Base-by-base conservation (phyloP, 2,113 vertebrate genomes). In the Hyperoodon ampullatus region DNA sequence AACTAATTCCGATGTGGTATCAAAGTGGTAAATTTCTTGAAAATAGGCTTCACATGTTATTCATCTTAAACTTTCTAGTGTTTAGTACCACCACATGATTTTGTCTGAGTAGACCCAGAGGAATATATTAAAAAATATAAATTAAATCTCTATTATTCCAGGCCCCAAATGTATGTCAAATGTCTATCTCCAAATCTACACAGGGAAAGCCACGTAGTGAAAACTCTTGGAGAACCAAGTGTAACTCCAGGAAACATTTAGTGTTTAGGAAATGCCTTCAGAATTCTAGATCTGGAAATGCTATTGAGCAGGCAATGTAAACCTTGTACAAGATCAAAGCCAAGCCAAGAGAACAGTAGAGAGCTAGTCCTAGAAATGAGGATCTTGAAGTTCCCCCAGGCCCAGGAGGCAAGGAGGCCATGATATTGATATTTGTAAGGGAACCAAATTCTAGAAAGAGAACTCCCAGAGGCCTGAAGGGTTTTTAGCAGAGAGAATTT, bases 71-170 rank as follows among this genome's bases (percentile, higher is more conserved):
- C 60, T 80, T 16, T n/a, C 53, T 58, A 81, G 60, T 86, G 28
- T 75, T 23, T 88, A 39, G 50, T 83, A 44, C 74, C 8, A 80
- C 18, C 1, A 2, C 18, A 16, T 42, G 53, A 82, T 86, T 94
- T 96, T 70, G 44, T 93, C 66, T 72, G 35, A 96, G 83, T 71
- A 86, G 53, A 66, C 10, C 60, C 66, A 93, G 33, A 93, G 33
- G 66, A 84, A 88, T 94, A 90, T 90, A 74, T 94, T 92, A 70
- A 90, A 74, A 66, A 81, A 53, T 90, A 80, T 71, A 74, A 93
- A 90, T 81, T 70, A 71, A 53, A 1, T 47, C 12, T 90, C 35
- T 88, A 8, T 78, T 93, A 75, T 91, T 74, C 30, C 16, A 77
- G 47, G 42, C 55, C 60, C 24, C 72, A 89, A 86, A 75, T 60